These are phyloP conservation scores for Hydractinia echinata DNA, from an alignment of 30 jellyfish, hydroid and myxozoan genomes.

Conservation along the genomic window DNA sequence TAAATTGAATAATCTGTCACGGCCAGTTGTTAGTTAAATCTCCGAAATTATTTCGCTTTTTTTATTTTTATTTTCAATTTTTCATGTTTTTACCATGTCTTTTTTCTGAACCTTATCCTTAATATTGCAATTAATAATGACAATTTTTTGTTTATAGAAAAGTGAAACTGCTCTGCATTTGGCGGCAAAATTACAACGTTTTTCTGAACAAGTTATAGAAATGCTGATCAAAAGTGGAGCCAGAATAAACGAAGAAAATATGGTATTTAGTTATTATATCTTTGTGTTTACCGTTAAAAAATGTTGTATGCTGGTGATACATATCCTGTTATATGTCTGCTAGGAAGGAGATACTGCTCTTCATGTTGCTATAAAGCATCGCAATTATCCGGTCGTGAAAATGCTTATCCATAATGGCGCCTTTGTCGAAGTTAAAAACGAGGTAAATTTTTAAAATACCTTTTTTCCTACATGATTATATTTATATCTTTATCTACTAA, in stretches of 20 bases:
- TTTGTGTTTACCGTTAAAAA: neutral
- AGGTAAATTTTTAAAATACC: neutral
- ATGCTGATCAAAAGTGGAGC: constrained; percentile 83
- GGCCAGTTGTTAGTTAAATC: neutral
- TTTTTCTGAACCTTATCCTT: too few relatives aligned
- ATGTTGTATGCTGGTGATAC: neutral
- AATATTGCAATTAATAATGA: neutral
- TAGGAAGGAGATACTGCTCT: constrained; percentile 80
- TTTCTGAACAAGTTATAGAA: constrained; percentile 67
- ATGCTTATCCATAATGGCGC: constrained; percentile 69
- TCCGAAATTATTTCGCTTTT: neutral
- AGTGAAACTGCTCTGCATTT: constrained; percentile 76
- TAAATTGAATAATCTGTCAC: neutral
- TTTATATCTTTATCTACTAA: neutral
- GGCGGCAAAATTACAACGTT: constrained; percentile 65
- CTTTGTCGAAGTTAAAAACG: neutral
- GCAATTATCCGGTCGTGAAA: constrained; percentile 63
- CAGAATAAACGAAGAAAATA: constrained; percentile 44
- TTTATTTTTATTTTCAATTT: too few relatives aligned
- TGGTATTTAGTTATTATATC: neutral
- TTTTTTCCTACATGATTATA: neutral
- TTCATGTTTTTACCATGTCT: neutral
- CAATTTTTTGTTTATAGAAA: constrained; percentile 31
- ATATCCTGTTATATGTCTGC: neutral
- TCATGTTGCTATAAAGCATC: constrained; percentile 65